Evolutionary conservation across 1,140 invertebrate genomes (phyloP).

Genomic region (Phortica variegata): DNA sequence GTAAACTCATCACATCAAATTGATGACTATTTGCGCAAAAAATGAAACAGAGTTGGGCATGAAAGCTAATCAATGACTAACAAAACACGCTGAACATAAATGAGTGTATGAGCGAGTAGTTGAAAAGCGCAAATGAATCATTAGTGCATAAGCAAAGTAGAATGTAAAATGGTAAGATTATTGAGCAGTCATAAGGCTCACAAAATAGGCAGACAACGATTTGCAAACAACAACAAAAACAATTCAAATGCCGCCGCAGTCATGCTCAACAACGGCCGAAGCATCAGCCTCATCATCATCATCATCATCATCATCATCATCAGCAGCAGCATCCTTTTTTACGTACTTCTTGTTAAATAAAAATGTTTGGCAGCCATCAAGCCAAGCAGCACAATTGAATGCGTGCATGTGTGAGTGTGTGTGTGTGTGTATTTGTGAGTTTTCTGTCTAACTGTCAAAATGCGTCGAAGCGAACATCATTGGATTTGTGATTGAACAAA

Average conservation of each 20-base stretch:
- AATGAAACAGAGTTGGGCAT: conserved; percentile 19
- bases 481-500: conserved; percentile 56
- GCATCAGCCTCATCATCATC: conserved; percentile 37
- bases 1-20: neutral
- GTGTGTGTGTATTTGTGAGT: no score
- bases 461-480: conserved; percentile 56
- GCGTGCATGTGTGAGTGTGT: conserved; percentile 4
- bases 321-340: neutral
- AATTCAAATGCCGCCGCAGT: conserved; percentile 21
- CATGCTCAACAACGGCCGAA: conserved; percentile 31
- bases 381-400: no score
- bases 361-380: no score
- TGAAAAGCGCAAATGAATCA: neutral
- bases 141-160: no score
- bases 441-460: conserved; percentile 50
- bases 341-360: no score
- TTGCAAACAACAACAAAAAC: conserved; percentile 4
- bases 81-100: conserved; percentile 8
- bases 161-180: no score
- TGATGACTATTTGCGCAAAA: conserved; percentile 11
- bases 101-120: neutral
- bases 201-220: no score
- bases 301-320: neutral
- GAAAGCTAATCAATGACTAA: conserved; percentile 5
- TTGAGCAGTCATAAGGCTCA: no score